phyloP scores from a whole-genome alignment of 2,797 vertebrate species.

The Alca torda region DNA sequence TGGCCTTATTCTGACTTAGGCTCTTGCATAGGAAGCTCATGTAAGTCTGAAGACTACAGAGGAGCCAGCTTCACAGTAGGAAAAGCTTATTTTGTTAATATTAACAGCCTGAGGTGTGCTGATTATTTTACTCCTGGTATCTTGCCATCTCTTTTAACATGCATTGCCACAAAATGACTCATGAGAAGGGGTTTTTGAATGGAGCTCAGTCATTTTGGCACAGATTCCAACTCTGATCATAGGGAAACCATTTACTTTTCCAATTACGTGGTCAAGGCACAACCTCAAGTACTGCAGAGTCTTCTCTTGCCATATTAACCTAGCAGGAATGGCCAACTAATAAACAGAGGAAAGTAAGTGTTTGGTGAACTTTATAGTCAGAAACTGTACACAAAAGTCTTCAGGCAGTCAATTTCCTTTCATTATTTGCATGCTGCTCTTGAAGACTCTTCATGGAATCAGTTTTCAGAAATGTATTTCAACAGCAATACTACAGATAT shows the following conservation, averaged over 20 bases:
- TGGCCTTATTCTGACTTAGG: background rate
- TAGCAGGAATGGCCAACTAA: slow-evolving; percentile 4
- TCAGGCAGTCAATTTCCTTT: slow-evolving; percentile 13
- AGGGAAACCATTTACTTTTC: slow-evolving; percentile 62
- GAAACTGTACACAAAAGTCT: slow-evolving; percentile 15
- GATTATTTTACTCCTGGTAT: slow-evolving; percentile 56
- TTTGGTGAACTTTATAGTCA: slow-evolving; percentile 33
- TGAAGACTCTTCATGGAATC: background rate
- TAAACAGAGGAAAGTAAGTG: slow-evolving; percentile 45
- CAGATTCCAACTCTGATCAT: slow-evolving; percentile 27
- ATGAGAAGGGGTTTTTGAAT: slow-evolving; percentile 43
- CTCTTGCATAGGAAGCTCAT: background rate
- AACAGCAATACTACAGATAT: background rate
- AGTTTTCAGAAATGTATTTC: slow-evolving; percentile 14
- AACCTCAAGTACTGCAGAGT: slow-evolving; percentile 7
- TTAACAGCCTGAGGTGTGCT: slow-evolving; percentile 47
- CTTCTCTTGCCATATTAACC: slow-evolving; percentile 2
- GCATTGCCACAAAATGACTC: slow-evolving; percentile 55
- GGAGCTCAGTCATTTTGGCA: slow-evolving; percentile 48
- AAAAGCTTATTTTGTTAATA: slow-evolving; percentile 43
- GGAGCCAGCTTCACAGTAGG: background rate
- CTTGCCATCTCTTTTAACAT: slow-evolving; percentile 48
- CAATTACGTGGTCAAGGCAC: slow-evolving; percentile 42
- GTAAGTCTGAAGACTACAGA: background rate
- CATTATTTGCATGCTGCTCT: background rate